A percentile compares a stretch with the other conserved stretches of the same genome.
Conservation (phyloP, 2,888 invertebrate species). For the Venustoraphidia nigricollis region DNA sequence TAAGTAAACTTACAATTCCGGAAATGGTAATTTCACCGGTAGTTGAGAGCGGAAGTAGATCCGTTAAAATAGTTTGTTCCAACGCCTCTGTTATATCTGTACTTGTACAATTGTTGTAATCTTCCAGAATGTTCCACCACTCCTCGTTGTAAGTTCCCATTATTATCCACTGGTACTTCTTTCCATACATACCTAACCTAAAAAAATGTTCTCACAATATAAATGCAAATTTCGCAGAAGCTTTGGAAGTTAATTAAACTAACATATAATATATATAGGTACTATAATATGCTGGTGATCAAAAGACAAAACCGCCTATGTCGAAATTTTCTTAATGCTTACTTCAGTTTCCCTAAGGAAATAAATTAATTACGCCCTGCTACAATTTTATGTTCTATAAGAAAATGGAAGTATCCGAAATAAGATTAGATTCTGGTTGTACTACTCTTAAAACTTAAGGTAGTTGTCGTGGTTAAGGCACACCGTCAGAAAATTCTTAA, state of each 20-base stretch:
- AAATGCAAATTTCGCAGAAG: neutral
- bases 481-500: too few relatives aligned
- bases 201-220: constrained; percentile 3
- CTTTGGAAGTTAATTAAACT: neutral
- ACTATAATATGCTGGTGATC: neutral
- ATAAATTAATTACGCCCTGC: too few relatives aligned
- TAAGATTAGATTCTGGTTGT: too few relatives aligned
- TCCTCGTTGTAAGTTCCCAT: constrained; percentile 70
- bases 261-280: neutral
- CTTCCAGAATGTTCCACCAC: constrained; percentile 51
- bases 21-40: constrained; percentile 77
- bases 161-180: constrained; percentile 90
- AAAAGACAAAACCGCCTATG: too few relatives aligned
- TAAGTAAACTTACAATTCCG: constrained; percentile 57
- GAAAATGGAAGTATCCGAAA: too few relatives aligned
- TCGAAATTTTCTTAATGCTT: too few relatives aligned
- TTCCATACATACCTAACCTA: constrained; percentile 74
- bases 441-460: too few relatives aligned
- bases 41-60: constrained; percentile 72
- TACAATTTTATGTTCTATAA: too few relatives aligned
- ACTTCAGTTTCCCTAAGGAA: too few relatives aligned
- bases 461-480: too few relatives aligned
- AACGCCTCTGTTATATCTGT: constrained; percentile 63
- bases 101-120: constrained; percentile 48
- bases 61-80: constrained; percentile 78